phyloP scores from a whole-genome alignment of 1,140 invertebrate species.

The Nautilus pompilius region DNA sequence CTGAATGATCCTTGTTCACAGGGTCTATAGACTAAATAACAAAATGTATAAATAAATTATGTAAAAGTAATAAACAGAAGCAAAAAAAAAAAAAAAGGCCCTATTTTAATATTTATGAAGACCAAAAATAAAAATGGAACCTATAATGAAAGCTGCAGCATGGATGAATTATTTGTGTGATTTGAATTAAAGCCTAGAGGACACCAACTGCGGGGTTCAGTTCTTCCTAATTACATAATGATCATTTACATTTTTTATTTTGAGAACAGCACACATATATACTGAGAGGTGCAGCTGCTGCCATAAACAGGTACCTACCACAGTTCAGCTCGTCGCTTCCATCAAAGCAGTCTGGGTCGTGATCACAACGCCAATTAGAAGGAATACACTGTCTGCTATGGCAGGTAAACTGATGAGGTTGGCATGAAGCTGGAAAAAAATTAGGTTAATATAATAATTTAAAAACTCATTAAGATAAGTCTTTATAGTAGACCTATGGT shows the following conservation, averaged over 20 bases:
- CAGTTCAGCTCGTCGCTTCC: slow-evolving; percentile 55
- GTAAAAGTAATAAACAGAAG: background rate
- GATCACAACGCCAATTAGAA: slow-evolving; percentile 27
- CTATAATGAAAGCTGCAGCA: no score
- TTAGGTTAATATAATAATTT: no score
- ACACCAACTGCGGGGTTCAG: no score
- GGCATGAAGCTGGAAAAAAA: slow-evolving; percentile 9
- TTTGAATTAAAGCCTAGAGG: no score
- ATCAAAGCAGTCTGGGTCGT: slow-evolving; percentile 33
- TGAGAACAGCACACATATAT: background rate
- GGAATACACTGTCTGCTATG: slow-evolving; percentile 61
- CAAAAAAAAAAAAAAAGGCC: background rate
- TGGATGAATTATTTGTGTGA: no score
- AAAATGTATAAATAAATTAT: background rate
- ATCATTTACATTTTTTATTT: background rate
- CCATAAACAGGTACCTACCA: slow-evolving; percentile 16
- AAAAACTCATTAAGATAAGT: no score
- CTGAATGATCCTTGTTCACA: slow-evolving; percentile 62
- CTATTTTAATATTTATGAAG: no score
- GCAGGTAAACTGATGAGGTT: slow-evolving; percentile 83
- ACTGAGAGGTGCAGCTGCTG: background rate
- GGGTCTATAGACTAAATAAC: background rate
- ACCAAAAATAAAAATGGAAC: no score
- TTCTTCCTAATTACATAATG: no score
- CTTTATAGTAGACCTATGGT: no score